These are phyloP conservation scores for Gallirallus australis DNA, from an alignment of 2,797 vertebrate genomes.

Conservation along the genomic window DNA sequence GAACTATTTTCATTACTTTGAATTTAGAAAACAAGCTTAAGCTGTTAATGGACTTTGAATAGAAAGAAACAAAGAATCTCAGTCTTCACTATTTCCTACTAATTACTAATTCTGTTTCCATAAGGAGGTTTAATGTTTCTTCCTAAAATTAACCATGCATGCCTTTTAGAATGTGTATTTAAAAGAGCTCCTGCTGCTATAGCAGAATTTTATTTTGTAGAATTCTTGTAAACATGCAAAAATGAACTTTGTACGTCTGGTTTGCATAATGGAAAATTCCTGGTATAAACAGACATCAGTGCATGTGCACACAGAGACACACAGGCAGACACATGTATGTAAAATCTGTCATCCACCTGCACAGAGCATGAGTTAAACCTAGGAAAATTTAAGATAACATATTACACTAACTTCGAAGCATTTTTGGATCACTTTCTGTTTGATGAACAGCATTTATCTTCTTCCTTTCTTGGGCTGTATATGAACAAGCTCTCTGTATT, in stretches of 20 bases:
- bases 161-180: slow-evolving; percentile 56
- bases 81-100: slow-evolving; percentile 19
- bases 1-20: slow-evolving; percentile 47
- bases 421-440: background rate
- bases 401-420: background rate
- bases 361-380: background rate
- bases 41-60: slow-evolving; percentile 31
- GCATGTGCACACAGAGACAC: background rate
- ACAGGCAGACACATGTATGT: rapidly evolving
- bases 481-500: background rate
- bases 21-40: slow-evolving; percentile 46
- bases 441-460: background rate
- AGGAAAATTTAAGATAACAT: background rate
- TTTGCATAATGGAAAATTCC: background rate
- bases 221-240: slow-evolving; percentile 51
- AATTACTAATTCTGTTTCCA: slow-evolving; percentile 61
- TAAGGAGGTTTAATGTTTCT: slow-evolving; percentile 54
- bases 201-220: slow-evolving; percentile 16
- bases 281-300: background rate
- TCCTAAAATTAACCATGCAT: slow-evolving; percentile 36
- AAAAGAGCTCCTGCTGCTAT: slow-evolving; percentile 46
- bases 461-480: background rate
- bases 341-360: rapidly evolving
- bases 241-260: slow-evolving; percentile 23
- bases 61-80: slow-evolving; percentile 15